Conservation (phyloP, 1,140 invertebrate species). For the Manduca sexta region DNA sequence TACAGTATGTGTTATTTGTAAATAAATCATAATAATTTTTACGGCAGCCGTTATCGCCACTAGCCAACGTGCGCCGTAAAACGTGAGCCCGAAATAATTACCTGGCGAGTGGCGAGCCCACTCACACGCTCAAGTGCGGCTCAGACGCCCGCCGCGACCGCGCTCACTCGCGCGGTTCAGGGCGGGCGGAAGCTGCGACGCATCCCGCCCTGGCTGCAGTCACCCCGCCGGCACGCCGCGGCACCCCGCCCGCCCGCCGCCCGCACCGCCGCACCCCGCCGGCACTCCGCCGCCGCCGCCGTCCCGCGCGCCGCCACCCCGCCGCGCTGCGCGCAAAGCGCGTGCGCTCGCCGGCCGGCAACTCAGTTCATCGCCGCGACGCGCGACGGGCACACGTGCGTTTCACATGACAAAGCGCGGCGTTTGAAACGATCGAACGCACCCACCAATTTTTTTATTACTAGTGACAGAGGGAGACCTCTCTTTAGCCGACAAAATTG, state of each 20-base stretch:
- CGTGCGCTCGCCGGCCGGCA: conserved; percentile 54
- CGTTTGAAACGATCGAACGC: conserved; percentile 54
- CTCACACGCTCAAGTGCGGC: conserved; percentile 9
- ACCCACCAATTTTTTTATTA: conserved; percentile 32
- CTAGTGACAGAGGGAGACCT: conserved; percentile 63
- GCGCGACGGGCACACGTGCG: conserved; percentile 34
- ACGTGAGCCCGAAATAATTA: conserved; percentile 29
- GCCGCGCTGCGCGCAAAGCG: conserved; percentile 21
- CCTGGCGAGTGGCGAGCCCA: conserved; percentile 8
- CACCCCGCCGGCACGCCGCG: conserved; percentile 16
- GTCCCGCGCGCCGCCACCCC: conserved; percentile 12
- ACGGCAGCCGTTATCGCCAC: conserved; percentile 1
- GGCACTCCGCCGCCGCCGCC: conserved; percentile 15
- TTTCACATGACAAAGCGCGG: conserved; percentile 38
- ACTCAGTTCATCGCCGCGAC: conserved; percentile 52
- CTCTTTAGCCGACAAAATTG: conserved; percentile 56
- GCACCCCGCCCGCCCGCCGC: no score
- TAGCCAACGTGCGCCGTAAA: conserved; percentile 12
- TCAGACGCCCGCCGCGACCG: conserved; percentile 17
- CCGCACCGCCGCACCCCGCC: conserved; percentile 9
- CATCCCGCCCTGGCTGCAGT: conserved; percentile 44
- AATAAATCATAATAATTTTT: conserved; percentile 3
- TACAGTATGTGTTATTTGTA: not conserved
- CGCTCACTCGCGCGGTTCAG: conserved; percentile 20
- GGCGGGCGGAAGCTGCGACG: conserved; percentile 61